Conservation (phyloP, 2,888 invertebrate genomes). For the Zaprionus obscuricornis region DNA sequence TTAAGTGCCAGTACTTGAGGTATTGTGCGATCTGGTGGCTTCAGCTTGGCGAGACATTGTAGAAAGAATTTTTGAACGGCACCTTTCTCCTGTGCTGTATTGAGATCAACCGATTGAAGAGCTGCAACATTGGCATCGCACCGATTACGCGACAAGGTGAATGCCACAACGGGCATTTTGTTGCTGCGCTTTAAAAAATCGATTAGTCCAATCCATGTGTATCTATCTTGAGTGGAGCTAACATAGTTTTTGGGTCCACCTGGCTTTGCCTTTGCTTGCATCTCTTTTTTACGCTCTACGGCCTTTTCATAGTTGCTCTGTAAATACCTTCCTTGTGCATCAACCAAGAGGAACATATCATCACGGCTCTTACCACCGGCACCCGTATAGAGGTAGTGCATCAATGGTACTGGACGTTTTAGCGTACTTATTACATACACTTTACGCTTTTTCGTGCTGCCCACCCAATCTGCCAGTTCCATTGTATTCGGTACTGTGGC, state of each 20-base stretch:
- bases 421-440: conserved; percentile 96
- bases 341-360: conserved; percentile 91
- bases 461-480: conserved; percentile 98
- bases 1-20: conserved; percentile 92
- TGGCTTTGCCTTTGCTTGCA: conserved; percentile 66
- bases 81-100: conserved; percentile 92
- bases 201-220: conserved; percentile 92
- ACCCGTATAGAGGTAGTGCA: conserved; percentile 95
- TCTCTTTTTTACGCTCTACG: conserved; percentile 84
- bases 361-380: conserved; percentile 88
- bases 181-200: conserved; percentile 92
- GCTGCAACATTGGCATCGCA: conserved; percentile 86
- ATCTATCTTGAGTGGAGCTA: conserved; percentile 89
- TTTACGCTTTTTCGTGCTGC: conserved; percentile 92
- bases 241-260: conserved; percentile 43
- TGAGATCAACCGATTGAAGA: conserved; percentile 89
- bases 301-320: conserved; percentile 87
- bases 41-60: conserved; percentile 91
- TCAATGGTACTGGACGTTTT: conserved; percentile 97
- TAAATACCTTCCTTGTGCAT: conserved; percentile 88
- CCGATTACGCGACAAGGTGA: conserved; percentile 91
- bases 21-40: conserved; percentile 92
- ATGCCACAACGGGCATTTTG: conserved; percentile 96
- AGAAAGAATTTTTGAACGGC: conserved; percentile 94
- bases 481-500: conserved; percentile 99